Conservation (phyloP, 2,888 invertebrate genomes). For the Lepetodrilus schrolli region DNA sequence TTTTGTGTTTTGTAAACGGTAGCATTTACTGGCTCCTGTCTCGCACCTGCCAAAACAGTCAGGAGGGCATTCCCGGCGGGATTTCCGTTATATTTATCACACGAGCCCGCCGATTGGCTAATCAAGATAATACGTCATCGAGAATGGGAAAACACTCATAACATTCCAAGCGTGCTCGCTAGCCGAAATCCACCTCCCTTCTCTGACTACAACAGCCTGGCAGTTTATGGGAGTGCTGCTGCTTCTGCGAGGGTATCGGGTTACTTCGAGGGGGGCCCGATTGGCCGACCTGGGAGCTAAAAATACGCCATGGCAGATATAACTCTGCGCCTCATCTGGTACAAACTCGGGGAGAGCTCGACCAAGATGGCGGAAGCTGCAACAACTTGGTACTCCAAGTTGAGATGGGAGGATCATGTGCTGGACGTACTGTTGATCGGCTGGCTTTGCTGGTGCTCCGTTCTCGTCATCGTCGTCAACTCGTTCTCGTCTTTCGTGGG, state of each 20-base stretch:
- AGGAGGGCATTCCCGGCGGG: constrained; percentile 14
- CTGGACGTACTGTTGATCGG: constrained; percentile 71
- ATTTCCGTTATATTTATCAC: constrained; percentile 17
- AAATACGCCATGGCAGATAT: constrained; percentile 70
- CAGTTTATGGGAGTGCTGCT: constrained; percentile 67
- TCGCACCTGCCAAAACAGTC: constrained; percentile 11
- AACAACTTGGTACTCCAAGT: constrained; percentile 65
- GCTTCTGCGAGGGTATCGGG: constrained; percentile 56
- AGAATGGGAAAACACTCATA: constrained; percentile 26
- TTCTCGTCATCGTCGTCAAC: constrained; percentile 66
- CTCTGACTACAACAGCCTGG: constrained; percentile 40
- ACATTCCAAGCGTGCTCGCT: constrained; percentile 12
- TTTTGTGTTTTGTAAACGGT: too few relatives aligned
- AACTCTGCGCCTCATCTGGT: constrained; percentile 73
- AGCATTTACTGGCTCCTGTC: too few relatives aligned
- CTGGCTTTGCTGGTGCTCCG: constrained; percentile 69
- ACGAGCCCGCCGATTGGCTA: not conserved
- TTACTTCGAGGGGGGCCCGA: constrained; percentile 58
- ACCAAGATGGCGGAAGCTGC: constrained; percentile 71
- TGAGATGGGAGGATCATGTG: constrained; percentile 70
- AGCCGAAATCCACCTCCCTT: not conserved
- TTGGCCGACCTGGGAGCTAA: constrained; percentile 53
- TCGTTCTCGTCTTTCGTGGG: constrained; percentile 69
- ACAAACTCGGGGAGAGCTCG: constrained; percentile 71
- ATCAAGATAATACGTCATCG: constrained; percentile 24